phyloP scores from a whole-genome alignment of 2,113 vertebrate genomes.

The Strigops habroptila region DNA sequence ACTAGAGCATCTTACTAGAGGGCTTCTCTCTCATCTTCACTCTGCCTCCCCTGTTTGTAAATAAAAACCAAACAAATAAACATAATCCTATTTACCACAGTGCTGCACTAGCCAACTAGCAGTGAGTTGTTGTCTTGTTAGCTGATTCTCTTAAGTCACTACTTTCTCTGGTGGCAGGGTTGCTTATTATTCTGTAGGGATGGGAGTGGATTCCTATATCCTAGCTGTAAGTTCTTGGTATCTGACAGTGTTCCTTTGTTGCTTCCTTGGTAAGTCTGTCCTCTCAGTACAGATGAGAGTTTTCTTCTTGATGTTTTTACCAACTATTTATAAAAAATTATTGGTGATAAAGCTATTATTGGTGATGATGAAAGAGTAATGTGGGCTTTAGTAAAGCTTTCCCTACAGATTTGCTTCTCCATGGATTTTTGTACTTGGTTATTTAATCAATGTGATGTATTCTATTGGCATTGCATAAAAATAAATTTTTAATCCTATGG shows the following conservation, averaged over 20 bases:
- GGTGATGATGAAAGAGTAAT: no score
- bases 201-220: background rate
- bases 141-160: background rate
- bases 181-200: background rate
- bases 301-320: background rate
- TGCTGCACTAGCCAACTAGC: background rate
- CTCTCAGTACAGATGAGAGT: background rate
- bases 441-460: background rate
- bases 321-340: background rate
- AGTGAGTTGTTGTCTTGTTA: background rate
- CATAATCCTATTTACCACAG: background rate
- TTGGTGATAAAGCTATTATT: background rate
- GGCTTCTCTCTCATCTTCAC: background rate
- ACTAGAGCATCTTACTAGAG: background rate
- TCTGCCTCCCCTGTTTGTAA: background rate
- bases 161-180: background rate
- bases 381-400: background rate
- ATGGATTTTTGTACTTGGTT: background rate
- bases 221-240: background rate
- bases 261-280: background rate
- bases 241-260: background rate
- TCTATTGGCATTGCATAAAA: background rate
- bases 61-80: background rate
- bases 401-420: background rate
- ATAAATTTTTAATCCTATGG: background rate